phyloP scores from a whole-genome alignment of 2,888 invertebrate genomes.

The Sarcophaga variegata region DNA sequence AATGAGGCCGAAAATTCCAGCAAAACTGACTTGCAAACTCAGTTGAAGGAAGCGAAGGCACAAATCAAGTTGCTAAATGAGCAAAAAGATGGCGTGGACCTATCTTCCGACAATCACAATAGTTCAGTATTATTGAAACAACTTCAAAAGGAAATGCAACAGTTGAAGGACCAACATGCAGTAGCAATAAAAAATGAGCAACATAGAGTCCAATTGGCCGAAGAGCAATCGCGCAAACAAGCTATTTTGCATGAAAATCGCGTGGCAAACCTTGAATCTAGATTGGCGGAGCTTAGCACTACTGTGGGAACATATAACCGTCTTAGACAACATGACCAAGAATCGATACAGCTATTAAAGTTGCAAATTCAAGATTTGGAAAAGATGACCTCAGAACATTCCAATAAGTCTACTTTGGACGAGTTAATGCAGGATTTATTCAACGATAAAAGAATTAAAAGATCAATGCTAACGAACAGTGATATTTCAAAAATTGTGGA shows the following conservation, averaged over 20 bases:
- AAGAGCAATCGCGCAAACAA: constrained; percentile 86
- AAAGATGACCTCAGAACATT: constrained; percentile 65
- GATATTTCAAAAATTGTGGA: constrained; percentile 85
- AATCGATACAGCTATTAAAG: constrained; percentile 85
- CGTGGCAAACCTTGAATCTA: constrained; percentile 88
- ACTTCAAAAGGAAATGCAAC: constrained; percentile 88
- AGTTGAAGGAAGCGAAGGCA: constrained; percentile 85
- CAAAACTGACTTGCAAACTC: constrained; percentile 84
- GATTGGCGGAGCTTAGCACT: constrained; percentile 89
- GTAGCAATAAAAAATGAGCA: constrained; percentile 89
- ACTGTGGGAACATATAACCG: constrained; percentile 90
- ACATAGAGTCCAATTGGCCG: constrained; percentile 87
- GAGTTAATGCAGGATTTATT: not conserved
- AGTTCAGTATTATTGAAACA: constrained; percentile 84
- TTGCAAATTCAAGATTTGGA: constrained; percentile 77
- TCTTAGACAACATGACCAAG: constrained; percentile 87
- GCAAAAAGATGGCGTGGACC: constrained; percentile 27
- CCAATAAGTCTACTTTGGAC: constrained; percentile 73
- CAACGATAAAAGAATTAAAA: constrained; percentile 11
- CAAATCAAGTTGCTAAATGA: constrained; percentile 86
- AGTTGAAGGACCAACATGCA: constrained; percentile 88
- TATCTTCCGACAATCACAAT: constrained; percentile 76
- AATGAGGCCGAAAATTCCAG: constrained; percentile 79
- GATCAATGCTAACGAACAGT: not conserved
- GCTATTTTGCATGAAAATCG: constrained; percentile 89